A percentile compares a stretch with the other conserved stretches of the same genome.
Evolutionary conservation across 2,797 vertebrate genomes (phyloP).

Genomic region (Halcyon leucocephala): DNA sequence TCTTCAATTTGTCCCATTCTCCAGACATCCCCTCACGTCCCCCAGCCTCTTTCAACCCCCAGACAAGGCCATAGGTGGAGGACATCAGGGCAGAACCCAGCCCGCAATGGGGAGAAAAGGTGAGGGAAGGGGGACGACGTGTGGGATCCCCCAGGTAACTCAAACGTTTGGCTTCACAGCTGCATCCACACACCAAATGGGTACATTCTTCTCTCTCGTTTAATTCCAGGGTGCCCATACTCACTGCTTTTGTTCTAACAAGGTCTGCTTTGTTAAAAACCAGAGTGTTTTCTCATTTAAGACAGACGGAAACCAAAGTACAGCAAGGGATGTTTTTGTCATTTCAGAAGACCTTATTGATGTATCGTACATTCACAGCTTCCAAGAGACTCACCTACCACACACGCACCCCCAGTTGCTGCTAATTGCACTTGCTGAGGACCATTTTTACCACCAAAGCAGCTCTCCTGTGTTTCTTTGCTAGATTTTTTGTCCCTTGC

Average conservation of each 20-base stretch:
- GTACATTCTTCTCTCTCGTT: background rate
- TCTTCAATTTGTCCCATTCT: fast-evolving
- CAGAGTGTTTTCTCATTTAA: background rate
- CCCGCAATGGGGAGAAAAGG: fast-evolving
- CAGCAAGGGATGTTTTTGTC: background rate
- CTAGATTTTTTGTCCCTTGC: background rate
- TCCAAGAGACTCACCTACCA: background rate
- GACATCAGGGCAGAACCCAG: background rate
- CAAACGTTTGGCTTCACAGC: background rate
- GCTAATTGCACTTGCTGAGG: background rate
- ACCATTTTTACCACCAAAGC: background rate
- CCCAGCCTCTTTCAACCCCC: background rate
- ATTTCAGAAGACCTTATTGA: background rate
- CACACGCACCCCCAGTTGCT: background rate
- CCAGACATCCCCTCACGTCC: background rate
- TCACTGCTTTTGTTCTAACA: background rate
- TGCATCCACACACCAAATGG: background rate
- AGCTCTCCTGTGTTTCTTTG: background rate
- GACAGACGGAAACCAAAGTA: background rate
- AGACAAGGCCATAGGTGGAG: no score
- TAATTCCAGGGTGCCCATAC: background rate
- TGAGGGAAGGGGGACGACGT: fast-evolving
- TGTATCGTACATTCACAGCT: background rate
- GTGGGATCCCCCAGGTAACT: background rate
- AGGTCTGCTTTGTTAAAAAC: background rate